These are phyloP conservation scores for Apeltes quadracus DNA, from an alignment of 2,113 vertebrate genomes.

Conservation along the genomic window DNA sequence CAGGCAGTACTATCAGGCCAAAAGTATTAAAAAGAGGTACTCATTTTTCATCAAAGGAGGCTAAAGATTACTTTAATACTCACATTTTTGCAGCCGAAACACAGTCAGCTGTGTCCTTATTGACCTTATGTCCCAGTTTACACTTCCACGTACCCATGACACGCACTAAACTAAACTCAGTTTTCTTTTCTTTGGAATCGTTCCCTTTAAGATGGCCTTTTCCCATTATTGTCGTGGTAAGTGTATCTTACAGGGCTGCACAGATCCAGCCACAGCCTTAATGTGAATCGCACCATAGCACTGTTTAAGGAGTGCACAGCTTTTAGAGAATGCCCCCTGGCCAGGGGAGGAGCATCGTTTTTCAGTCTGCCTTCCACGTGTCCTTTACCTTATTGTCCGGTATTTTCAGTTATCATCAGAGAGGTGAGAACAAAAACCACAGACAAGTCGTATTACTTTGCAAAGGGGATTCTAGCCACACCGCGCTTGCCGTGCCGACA, in stretches of 20 bases:
- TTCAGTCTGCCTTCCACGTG: constrained; percentile 4
- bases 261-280: neutral
- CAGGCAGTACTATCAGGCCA: neutral
- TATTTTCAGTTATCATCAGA: too few relatives aligned
- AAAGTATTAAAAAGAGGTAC: neutral
- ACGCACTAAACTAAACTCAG: constrained; percentile 79
- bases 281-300: neutral
- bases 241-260: neutral
- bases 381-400: too few relatives aligned
- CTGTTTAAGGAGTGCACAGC: constrained; percentile 20
- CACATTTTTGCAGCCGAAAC: constrained; percentile 85
- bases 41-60: neutral
- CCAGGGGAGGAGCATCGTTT: constrained; percentile 44
- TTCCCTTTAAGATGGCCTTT: constrained; percentile 37
- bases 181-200: constrained; percentile 54
- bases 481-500: too few relatives aligned
- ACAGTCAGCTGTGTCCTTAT: constrained; percentile 55
- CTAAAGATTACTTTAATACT: constrained; percentile 57
- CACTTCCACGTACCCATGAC: constrained; percentile 81
- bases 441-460: too few relatives aligned
- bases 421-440: too few relatives aligned
- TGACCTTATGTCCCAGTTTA: constrained; percentile 56
- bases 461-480: too few relatives aligned
- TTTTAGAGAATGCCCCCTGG: neutral
- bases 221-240: constrained; percentile 44